Conservation (phyloP, 1,140 invertebrate genomes). For the Euura lappo region DNA sequence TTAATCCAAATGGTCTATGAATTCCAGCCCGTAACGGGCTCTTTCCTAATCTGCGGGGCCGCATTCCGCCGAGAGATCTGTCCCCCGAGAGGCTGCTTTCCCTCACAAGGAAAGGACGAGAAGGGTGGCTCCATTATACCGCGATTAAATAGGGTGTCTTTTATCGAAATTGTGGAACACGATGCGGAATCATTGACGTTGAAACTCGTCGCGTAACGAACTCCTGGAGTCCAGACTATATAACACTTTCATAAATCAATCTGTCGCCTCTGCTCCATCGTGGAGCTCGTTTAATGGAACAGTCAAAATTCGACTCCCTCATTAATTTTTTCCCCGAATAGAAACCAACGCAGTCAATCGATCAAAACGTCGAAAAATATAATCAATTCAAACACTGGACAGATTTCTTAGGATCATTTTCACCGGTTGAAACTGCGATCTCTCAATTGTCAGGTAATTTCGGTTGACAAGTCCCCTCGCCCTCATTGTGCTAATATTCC, state of each 20-base stretch:
- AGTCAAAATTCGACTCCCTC: neutral
- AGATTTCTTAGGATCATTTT: no score
- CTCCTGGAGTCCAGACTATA: neutral
- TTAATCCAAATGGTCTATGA: constrained; percentile 5
- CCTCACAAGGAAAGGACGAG: neutral
- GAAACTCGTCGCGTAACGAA: neutral
- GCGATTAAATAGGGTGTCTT: neutral
- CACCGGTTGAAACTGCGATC: no score
- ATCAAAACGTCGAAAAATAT: neutral
- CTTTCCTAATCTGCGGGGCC: no score
- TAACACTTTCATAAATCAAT: neutral
- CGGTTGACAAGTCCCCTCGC: no score
- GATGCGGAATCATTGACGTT: constrained; percentile 2
- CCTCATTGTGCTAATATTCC: no score
- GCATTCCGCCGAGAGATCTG: no score
- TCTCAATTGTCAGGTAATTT: no score
- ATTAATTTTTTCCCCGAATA: neutral
- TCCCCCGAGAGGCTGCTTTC: no score
- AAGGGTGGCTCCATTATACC: neutral
- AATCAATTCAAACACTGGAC: neutral
- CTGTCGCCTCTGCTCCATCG: neutral
- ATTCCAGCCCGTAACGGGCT: neutral
- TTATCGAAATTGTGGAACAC: neutral
- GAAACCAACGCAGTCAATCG: neutral
- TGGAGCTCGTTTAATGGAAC: neutral